Conservation (phyloP, 2,113 vertebrate species). For the Heterochromis multidens region DNA sequence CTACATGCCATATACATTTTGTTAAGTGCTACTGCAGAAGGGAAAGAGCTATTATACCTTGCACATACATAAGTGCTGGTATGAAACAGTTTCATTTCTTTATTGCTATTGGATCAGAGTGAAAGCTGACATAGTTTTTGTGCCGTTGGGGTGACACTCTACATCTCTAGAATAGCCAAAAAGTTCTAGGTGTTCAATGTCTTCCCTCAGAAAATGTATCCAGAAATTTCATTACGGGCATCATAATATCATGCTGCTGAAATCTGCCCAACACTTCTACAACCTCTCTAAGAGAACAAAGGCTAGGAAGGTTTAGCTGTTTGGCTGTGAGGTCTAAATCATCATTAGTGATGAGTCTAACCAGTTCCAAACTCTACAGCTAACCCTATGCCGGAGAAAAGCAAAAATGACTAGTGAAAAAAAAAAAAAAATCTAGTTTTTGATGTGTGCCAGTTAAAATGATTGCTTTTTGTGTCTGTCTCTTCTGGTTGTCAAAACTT, state of each 20-base stretch:
- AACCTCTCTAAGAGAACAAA: background rate
- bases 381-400: background rate
- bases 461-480: background rate
- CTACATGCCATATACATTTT: slow-evolving; percentile 16
- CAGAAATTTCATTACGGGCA: background rate
- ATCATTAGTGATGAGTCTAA: background rate
- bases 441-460: accelerated
- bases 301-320: background rate
- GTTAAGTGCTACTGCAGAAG: slow-evolving; percentile 17
- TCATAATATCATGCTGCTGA: background rate
- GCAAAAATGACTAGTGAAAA: background rate
- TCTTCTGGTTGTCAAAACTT: background rate
- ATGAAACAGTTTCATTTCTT: background rate
- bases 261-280: background rate
- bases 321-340: background rate
- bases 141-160: background rate
- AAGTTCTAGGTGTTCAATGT: background rate
- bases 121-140: background rate
- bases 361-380: background rate
- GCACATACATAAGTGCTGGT: background rate
- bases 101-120: background rate
- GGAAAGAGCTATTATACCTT: background rate
- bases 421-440: no score
- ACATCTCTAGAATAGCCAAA: accelerated
- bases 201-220: background rate